Evolutionary conservation across 2,888 invertebrate genomes (phyloP), one percentile per base, ranked within the genome.

Genomic region (Calliopum simillimum): DNA sequence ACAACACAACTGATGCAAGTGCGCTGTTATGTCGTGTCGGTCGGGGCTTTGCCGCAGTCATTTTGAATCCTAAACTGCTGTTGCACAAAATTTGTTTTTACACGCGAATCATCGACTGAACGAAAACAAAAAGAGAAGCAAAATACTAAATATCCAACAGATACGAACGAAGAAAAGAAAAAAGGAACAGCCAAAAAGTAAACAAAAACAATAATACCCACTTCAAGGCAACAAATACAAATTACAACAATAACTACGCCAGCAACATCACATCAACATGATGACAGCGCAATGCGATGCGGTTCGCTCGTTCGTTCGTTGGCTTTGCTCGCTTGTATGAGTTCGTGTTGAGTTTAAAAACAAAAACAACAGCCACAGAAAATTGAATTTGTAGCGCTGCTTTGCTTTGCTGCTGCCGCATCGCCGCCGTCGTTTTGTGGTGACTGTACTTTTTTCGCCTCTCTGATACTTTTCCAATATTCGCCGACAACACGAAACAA

Each of bases 371-470:
- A 19, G 56, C 16, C n/a, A 33, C 33, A 33, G 33, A 33, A 33
- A 33, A 33, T 33, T 33, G 8, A 33, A 33, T 33, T 33, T 33
- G 33, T 33, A 33, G 33, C 49, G 69, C 51, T 68, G 56, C 70
- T 68, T 33, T 8, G 33, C 49, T 64, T 44, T 68, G 56, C 70
- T 68, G 61, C 74, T 68, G 74, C 67, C 70, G 73, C 71, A 76
- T 72, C 70, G 66, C 76, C 74, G 77, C 76, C 79, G 78, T 80
- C 67, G 67, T 84, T 82, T 84, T 83, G 84, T 80, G 82, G 81
- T 82, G 84, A 84, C 84, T 84, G 84, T 84, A 84, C 84, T 84
- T 84, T 84, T 84, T 84, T 77, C 67, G 67, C 58, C 59, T 25
- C 59, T 25, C 67, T 58, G 67, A 25, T 21, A 66, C 77, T 79